Conservation (phyloP, 2,888 invertebrate genomes). For the Ethmia dodecea region DNA sequence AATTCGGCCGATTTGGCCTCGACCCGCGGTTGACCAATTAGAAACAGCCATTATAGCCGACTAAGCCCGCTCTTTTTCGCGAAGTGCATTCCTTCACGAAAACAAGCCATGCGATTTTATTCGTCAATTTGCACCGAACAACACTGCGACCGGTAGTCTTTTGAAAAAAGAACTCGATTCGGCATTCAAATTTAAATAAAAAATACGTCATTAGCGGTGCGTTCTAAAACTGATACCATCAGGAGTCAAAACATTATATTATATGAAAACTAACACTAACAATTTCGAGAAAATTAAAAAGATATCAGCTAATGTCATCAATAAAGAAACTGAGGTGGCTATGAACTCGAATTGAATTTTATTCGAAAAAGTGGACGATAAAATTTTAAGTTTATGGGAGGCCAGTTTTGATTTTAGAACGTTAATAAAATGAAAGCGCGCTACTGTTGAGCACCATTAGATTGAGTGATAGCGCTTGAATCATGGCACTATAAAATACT, state of each 20-base stretch:
- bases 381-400: constrained; percentile 29
- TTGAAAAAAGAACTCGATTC: constrained; percentile 48
- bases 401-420: constrained; percentile 24
- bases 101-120: constrained; percentile 55
- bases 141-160: constrained; percentile 53
- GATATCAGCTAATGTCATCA: constrained; percentile 14
- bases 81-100: constrained; percentile 66
- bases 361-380: constrained; percentile 22
- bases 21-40: constrained; percentile 62
- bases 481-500: constrained; percentile 8
- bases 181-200: constrained; percentile 33
- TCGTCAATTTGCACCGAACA: constrained; percentile 58
- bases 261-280: constrained; percentile 14
- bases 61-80: constrained; percentile 44
- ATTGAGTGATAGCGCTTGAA: constrained; percentile 16
- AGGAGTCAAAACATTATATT: constrained; percentile 7
- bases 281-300: constrained; percentile 16
- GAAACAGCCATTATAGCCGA: constrained; percentile 63
- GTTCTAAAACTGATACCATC: constrained; percentile 12
- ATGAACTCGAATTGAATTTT: constrained; percentile 23
- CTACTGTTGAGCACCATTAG: constrained; percentile 32
- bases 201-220: constrained; percentile 29
- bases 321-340: constrained; percentile 12
- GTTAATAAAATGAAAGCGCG: constrained; percentile 32
- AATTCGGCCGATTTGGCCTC: constrained; percentile 30